Conservation (phyloP, 1,140 invertebrate genomes). For the Lepidurus couesii region DNA sequence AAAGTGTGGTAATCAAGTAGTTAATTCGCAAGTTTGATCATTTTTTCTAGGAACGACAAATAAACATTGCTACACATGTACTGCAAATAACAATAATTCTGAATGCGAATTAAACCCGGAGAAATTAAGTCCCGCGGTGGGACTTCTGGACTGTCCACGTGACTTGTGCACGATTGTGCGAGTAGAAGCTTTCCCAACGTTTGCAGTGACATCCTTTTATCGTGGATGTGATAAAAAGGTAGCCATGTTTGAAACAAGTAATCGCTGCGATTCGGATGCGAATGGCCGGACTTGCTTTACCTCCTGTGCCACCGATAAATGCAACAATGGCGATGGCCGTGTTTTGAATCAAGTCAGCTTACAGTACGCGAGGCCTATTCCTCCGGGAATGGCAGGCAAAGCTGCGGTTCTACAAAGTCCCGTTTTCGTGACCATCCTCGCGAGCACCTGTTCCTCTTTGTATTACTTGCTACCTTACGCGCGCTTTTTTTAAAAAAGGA, state of each 20-base stretch:
- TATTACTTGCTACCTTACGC: background rate
- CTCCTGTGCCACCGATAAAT: conserved; percentile 23
- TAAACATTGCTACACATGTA: conserved; percentile 31
- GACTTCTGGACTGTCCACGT: conserved; percentile 26
- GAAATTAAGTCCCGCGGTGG: background rate
- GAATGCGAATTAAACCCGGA: conserved; percentile 26
- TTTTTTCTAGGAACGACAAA: background rate
- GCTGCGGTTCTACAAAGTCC: background rate
- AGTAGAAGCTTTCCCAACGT: conserved; percentile 28
- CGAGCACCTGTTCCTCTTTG: conserved; percentile 2
- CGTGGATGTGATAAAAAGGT: conserved; percentile 30
- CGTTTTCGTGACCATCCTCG: background rate
- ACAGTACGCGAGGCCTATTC: background rate
- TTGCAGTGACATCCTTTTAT: conserved; percentile 27
- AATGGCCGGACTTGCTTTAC: conserved; percentile 30
- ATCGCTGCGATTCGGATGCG: conserved; percentile 26
- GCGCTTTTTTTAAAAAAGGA: background rate
- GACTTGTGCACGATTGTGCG: conserved; percentile 31
- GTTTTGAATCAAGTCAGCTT: conserved; percentile 2
- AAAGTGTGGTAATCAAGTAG: too few species aligned
- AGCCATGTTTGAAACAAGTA: conserved; percentile 26
- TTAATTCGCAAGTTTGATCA: background rate
- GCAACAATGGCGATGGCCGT: conserved; percentile 28
- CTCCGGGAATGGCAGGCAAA: background rate
- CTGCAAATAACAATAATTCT: background rate